Evolutionary conservation across 2,888 invertebrate species (phyloP), one percentile per base, ranked within the genome.

Genomic region (Zhuqinia jingwanae): DNA sequence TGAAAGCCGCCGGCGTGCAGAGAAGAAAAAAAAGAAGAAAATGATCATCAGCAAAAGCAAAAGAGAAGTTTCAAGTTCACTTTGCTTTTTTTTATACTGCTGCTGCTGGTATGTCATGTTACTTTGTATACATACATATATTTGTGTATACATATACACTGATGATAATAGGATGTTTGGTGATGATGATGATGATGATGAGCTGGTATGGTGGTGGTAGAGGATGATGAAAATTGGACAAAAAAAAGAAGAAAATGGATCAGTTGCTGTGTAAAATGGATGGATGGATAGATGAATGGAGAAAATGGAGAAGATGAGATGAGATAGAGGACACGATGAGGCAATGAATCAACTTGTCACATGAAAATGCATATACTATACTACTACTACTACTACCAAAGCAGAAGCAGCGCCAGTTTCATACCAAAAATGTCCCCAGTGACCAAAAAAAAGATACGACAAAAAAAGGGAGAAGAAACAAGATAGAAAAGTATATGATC

Each of bases 321-420:
- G 53, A 53, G 50, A 75, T 53, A 75, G 30, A 76, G 58, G 25
- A 50, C 75, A 30, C 60, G 79, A 85, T 75, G 87, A 76, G 79
- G 89, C 89, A 88, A 90, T 90, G 90, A 90, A 90, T 90, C 90
- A 90, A 88, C 86, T 89, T 90, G 90, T 90, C 90, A 90, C 88
- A 90, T 27, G 73, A 73, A 73, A 73, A 73, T 73, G 73, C 73
- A 73, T 73, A 53, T n/a, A n/a, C n/a, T n/a, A n/a, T n/a, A n/a
- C n/a, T n/a, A n/a, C n/a, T n/a, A n/a, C n/a, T n/a, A n/a, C n/a
- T n/a, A n/a, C 47, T 50, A 58, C 10, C n/a, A 83, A n/a, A n/a
- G 36, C 87, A 90, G 88, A 89, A 89, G 88, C 88, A 90, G 45
- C 22, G 89, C 88, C 89, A 85, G 68, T 68, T 36, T 36, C 36